These are phyloP conservation scores for Monochamus alternatus DNA, from an alignment of 2,888 invertebrate species.

Conservation along the genomic window DNA sequence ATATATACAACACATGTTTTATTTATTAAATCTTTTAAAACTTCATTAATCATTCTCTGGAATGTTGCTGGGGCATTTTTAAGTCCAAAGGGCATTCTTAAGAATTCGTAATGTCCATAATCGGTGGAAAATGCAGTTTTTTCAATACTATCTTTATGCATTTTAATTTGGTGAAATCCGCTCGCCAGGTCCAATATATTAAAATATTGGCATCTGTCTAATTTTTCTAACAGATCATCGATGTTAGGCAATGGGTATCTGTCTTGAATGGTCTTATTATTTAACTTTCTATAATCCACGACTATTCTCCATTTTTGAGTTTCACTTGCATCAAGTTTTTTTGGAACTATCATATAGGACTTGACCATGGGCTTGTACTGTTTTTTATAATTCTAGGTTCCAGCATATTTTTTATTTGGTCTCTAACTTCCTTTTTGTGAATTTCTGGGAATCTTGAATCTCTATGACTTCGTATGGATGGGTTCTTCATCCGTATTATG, in stretches of 20 bases:
- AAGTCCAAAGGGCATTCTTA: too few relatives aligned
- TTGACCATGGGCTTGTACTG: conserved; percentile 15
- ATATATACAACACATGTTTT: not conserved
- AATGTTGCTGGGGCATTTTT: too few relatives aligned
- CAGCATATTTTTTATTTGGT: conserved; percentile 28
- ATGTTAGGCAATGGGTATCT: too few relatives aligned
- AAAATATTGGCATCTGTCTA: too few relatives aligned
- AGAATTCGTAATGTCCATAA: too few relatives aligned
- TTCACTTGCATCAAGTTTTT: conserved; percentile 26
- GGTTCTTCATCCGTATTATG: conserved; percentile 20
- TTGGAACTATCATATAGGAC: conserved; percentile 9
- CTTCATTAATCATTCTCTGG: too few relatives aligned
- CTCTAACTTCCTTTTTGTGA: conserved; percentile 15
- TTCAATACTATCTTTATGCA: conserved; percentile 17
- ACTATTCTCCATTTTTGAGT: conserved; percentile 3
- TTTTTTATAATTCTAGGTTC: not conserved
- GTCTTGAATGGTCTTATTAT: too few relatives aligned
- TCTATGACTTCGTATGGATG: conserved; percentile 21
- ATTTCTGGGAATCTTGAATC: conserved; percentile 28
- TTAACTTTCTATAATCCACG: too few relatives aligned
- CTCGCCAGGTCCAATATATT: not conserved
- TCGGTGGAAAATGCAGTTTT: conserved; percentile 16
- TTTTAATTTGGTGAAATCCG: conserved; percentile 22
- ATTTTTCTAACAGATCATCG: too few relatives aligned
- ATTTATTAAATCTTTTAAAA: not conserved